These are phyloP conservation scores for Poeciliopsis retropinna DNA, from an alignment of 2,113 vertebrate species.

Conservation along the genomic window DNA sequence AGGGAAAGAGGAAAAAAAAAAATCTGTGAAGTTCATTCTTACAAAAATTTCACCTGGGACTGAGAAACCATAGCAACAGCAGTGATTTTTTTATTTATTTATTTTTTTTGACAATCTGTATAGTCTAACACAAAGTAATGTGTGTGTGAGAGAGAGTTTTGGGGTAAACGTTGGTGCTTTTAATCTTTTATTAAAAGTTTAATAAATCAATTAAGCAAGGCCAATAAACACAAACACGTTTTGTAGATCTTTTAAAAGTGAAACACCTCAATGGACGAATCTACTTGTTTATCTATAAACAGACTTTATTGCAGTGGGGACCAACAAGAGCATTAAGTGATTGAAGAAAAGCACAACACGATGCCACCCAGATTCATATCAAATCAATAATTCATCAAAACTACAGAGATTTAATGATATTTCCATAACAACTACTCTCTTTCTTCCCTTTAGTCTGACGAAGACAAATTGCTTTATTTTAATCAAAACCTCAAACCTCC, in stretches of 20 bases:
- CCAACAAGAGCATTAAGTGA: constrained; percentile 61
- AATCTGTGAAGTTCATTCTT: constrained; percentile 38
- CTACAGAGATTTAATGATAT: constrained; percentile 72
- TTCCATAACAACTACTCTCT: constrained; percentile 56
- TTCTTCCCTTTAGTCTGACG: constrained; percentile 56
- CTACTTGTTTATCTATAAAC: constrained; percentile 19
- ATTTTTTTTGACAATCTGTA: constrained; percentile 20
- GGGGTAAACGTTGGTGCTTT: constrained; percentile 37
- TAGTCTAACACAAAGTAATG: constrained; percentile 29
- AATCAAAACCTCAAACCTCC: constrained; percentile 68
- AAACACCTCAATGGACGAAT: constrained; percentile 44
- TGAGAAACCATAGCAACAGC: constrained; percentile 36
- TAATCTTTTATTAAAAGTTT: constrained; percentile 61
- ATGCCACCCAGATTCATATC: constrained; percentile 63
- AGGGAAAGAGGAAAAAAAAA: constrained; percentile 9
- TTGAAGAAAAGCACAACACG: constrained; percentile 51
- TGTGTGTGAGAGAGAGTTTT: not conserved
- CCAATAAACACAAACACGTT: constrained; percentile 59
- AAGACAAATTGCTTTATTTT: constrained; percentile 69
- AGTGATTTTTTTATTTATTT: constrained; percentile 21
- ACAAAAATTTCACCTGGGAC: constrained; percentile 44
- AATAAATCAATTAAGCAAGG: constrained; percentile 61
- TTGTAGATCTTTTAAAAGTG: constrained; percentile 45
- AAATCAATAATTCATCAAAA: constrained; percentile 81
- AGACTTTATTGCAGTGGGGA: constrained; percentile 54